Evolutionary conservation across 2,113 vertebrate species (phyloP), one percentile per base, ranked within the genome.

Genomic region (Bujurquina vittata): DNA sequence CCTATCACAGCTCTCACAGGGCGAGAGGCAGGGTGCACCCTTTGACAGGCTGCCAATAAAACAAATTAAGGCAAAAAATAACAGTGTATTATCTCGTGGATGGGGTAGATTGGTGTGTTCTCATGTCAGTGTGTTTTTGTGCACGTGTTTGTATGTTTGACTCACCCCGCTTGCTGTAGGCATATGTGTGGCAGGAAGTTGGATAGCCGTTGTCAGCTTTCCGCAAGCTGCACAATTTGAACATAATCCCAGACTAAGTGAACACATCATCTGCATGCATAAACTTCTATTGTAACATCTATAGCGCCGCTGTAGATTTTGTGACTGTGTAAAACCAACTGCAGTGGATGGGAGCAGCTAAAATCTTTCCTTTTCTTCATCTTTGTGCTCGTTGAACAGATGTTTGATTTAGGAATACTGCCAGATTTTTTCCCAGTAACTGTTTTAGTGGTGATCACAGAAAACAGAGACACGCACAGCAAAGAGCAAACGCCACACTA

Each of bases 401-500:
- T 0, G 61, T 65, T 65, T 65, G 61, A 65, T 43, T 7, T 43
- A 65, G 12, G n/a, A 65, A 6, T 33, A 33, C 33, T 6, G 5
- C 6, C 62, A 65, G n/a, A 23, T 65, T 65, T 65, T 40, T 40
- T 43, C 23, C 62, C n/a, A 65, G 62, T 43, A 65, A 65, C 43
- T 37, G n/a, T n/a, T 37, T 65, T 65, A 0, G 0, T 65, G n/a
- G n/a, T 3, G 14, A 65, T 23, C 43, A 43, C 62, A 26, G n/a
- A 4, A 65, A 65, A 65, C 62, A 26, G 12, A 4, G 43, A 65
- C 35, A 23, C 33, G 7, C 6, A 33, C 5, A 33, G 33, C 33
- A 33, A 33, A 43, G n/a, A 63, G 22, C 14, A 40, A 0, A 40
- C 9, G 7, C 35, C 35, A 37, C 35, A 3, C 10, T 37, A 37